Conservation (phyloP, 2,888 invertebrate genomes). For the Metellina segmentata region DNA sequence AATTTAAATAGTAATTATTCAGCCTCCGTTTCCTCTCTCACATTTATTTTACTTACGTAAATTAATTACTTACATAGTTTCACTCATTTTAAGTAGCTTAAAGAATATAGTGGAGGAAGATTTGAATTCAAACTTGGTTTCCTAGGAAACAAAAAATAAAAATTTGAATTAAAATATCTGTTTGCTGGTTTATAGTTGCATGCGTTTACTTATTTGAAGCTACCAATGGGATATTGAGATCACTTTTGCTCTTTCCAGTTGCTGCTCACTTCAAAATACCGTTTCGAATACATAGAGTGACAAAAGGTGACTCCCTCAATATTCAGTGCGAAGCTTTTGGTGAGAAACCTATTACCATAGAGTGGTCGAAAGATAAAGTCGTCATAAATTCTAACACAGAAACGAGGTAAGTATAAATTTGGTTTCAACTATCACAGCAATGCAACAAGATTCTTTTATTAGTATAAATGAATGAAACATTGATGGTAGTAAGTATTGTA, state of each 20-base stretch:
- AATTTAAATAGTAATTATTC: no score
- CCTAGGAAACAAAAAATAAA: background rate
- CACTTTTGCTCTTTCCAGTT: conserved; percentile 46
- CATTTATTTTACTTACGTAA: no score
- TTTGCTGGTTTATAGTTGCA: no score
- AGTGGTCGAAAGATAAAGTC: conserved; percentile 77
- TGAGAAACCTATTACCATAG: conserved; percentile 72
- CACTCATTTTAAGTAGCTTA: no score
- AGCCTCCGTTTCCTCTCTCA: no score
- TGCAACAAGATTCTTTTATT: no score
- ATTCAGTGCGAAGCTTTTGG: conserved; percentile 75
- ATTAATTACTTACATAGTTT: no score
- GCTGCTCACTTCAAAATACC: conserved; percentile 75
- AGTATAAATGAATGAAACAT: background rate
- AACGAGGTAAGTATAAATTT: conserved; percentile 52
- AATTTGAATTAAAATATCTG: background rate
- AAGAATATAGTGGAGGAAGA: no score
- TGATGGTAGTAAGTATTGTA: background rate
- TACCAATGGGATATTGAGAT: background rate
- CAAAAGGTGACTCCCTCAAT: conserved; percentile 62
- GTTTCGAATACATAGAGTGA: conserved; percentile 68
- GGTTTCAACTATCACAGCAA: background rate
- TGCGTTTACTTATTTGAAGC: no score
- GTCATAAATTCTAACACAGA: conserved; percentile 56
- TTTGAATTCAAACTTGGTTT: no score